Conservation (phyloP, 2,888 invertebrate species). For the Sphaeridia pumilis region DNA sequence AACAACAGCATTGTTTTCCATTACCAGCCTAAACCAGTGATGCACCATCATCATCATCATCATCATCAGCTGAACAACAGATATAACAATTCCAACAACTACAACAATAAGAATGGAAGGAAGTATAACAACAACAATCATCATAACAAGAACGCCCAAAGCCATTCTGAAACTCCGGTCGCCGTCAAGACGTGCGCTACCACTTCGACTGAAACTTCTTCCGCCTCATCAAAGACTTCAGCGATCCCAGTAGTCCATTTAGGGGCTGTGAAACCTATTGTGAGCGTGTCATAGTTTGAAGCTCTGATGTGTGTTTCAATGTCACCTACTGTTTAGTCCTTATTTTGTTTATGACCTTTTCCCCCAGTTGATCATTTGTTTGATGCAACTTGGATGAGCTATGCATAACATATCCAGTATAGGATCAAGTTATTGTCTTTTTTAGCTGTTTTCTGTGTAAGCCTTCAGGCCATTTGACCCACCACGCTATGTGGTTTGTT, state of each 20-base stretch:
- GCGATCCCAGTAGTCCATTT: not conserved
- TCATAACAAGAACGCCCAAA: not conserved
- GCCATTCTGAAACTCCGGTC: not conserved
- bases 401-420: no score
- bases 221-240: not conserved
- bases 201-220: not conserved
- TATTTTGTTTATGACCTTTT: no score
- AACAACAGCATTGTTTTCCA: conserved; percentile 1
- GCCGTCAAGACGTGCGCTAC: not conserved
- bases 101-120: not conserved
- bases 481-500: no score
- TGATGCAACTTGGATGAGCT: no score
- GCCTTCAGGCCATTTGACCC: no score
- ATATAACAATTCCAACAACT: not conserved
- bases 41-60: not conserved
- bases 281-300: not conserved
- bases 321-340: no score
- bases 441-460: no score
- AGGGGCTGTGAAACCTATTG: not conserved
- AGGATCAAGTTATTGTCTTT: no score
- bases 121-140: not conserved
- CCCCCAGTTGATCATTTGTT: no score
- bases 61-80: not conserved
- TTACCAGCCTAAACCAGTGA: not conserved
- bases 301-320: no score